Base-by-base conservation (phyloP, 2,113 vertebrate species). In the western clawed frog (Xenopus tropicalis) region DNA sequence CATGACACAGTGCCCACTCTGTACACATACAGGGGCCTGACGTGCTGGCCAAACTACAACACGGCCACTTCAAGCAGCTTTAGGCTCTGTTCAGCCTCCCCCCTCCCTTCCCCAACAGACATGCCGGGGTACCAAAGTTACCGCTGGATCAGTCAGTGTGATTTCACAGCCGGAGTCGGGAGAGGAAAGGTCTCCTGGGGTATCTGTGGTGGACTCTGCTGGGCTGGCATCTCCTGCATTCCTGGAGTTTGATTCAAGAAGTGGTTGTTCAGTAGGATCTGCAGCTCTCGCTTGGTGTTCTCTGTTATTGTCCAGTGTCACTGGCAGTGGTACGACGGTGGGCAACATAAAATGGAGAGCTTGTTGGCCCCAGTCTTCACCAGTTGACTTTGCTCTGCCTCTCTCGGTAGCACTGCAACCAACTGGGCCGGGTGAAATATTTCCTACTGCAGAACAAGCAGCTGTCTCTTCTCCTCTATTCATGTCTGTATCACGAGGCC, bases 131-230 rank as follows among this genome's bases (percentile, higher is more conserved):
- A 81, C 82, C 78, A 84, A 79, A 86, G 87, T 88, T 91, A 90
- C 89, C 90, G 85, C 77, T 37, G 86, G 83, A 85, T 90, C 89
- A 12, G 86, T 85, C 82, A 92, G 82, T 42, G 87, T 88, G 69
- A 90, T 85, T 80, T 91, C 86, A 0, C 89, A 90, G 85, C 88
- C 88, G 0, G 89, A 91, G 78, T 90, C 88, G 0, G 90, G 85
- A 22, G 91, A 91, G 70, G 73, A 76, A 61, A 76, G 44, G 25
- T 76, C 66, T 20, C 66, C 73, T 48, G 73, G 73, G 8, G 73
- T 76, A 20, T 63, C 58, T 19, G 58, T 69, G 25, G 57, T 54
- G 25, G 73, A 76, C 21, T 76, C 73, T 16, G 51, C 66, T 56
- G 73, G 73, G 42, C 73, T 76, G 14, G 25, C 20, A 56, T 56